A percentile compares a stretch with the other conserved stretches of the same genome.
Evolutionary conservation across 2,888 invertebrate species (phyloP).

Genomic region (Vanessa cardui): DNA sequence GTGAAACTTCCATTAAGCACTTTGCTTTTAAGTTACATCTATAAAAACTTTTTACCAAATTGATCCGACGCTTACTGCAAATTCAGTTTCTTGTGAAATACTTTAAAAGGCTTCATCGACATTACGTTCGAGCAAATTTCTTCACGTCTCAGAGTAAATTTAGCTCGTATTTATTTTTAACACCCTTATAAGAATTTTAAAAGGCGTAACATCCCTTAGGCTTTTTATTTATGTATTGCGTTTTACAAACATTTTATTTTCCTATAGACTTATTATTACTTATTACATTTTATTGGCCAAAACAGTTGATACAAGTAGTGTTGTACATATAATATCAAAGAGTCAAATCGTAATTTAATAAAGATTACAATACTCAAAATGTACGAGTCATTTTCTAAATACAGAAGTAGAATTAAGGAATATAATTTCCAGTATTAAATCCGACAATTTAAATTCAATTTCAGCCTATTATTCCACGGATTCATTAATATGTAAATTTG

Average conservation of each 20-base stretch:
- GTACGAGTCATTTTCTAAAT: too few species aligned
- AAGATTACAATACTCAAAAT: too few species aligned
- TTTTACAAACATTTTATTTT: neutral
- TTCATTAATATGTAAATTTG: slow-evolving; percentile 17
- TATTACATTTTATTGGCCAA: too few species aligned
- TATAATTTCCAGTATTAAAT: too few species aligned
- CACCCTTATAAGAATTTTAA: neutral
- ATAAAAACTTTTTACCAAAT: slow-evolving; percentile 25
- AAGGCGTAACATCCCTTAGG: neutral
- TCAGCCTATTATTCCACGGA: slow-evolving; percentile 13
- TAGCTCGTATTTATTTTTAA: slow-evolving; percentile 16
- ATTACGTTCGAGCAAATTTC: slow-evolving; percentile 12
- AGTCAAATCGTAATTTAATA: too few species aligned
- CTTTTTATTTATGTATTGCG: neutral
- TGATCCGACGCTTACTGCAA: slow-evolving; percentile 28
- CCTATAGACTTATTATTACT: neutral
- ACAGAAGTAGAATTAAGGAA: too few species aligned
- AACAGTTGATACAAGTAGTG: too few species aligned
- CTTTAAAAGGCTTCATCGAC: slow-evolving; percentile 26
- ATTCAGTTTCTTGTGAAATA: slow-evolving; percentile 30
- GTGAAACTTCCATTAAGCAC: slow-evolving; percentile 24
- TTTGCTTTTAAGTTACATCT: slow-evolving; percentile 25
- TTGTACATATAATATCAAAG: too few species aligned
- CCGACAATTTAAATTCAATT: neutral
- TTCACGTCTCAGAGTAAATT: slow-evolving; percentile 21